Conservation (phyloP, 2,113 vertebrate genomes). For the Irena cyanogastra region DNA sequence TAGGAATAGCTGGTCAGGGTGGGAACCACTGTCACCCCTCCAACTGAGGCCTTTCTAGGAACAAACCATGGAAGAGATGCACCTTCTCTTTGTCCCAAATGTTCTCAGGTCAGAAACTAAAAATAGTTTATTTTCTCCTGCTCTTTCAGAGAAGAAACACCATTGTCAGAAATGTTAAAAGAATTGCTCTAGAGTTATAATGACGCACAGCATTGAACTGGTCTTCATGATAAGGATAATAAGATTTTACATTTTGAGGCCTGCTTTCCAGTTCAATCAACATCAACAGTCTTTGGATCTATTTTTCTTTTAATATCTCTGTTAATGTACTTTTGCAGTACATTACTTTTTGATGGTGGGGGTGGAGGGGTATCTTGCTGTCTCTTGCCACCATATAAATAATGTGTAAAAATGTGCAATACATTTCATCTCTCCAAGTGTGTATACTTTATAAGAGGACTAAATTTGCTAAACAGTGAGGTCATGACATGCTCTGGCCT, state of each 20-base stretch:
- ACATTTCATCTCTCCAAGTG: not conserved
- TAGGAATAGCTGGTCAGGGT: not conserved
- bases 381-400: not conserved
- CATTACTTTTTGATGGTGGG: not conserved
- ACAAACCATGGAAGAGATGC: not conserved
- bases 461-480: not conserved
- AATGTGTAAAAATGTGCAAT: not conserved
- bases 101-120: not conserved
- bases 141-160: not conserved
- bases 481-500: not conserved
- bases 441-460: not conserved
- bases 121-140: not conserved
- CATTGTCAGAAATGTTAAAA: constrained; percentile 19
- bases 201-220: constrained; percentile 22
- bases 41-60: not conserved
- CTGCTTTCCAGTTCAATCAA: not conserved
- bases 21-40: not conserved
- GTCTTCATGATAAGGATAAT: not conserved
- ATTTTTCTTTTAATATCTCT: not conserved
- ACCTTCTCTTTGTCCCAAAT: not conserved
- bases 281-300: not conserved
- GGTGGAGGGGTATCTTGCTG: not conserved
- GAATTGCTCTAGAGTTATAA: not conserved
- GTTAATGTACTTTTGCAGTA: not conserved
- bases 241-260: not conserved